phyloP scores from a whole-genome alignment of 2,797 vertebrate genomes.

The Knipowitschia caucasica region DNA sequence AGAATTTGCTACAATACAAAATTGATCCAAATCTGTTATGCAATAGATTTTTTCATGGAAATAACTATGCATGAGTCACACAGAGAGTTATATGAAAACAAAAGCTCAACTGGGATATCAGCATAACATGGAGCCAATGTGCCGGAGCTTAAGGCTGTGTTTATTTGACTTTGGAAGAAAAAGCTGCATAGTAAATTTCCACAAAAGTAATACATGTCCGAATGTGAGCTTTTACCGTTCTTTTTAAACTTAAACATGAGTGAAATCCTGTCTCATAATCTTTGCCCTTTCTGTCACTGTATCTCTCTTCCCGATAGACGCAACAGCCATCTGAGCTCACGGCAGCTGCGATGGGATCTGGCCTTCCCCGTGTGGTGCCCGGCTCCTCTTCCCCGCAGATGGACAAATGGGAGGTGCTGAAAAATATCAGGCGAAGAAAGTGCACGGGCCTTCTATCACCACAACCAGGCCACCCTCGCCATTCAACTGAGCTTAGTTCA shows the following conservation, averaged over 20 bases:
- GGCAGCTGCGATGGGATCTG: conserved; percentile 64
- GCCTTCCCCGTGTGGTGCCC: conserved; percentile 47
- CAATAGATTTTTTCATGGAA: too few relatives aligned
- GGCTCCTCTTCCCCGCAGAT: conserved; percentile 42
- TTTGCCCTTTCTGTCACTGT: conserved; percentile 56
- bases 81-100: too few relatives aligned
- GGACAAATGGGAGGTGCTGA: conserved; percentile 31
- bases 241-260: background rate
- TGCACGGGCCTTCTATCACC: conserved; percentile 47
- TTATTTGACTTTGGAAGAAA: background rate
- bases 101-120: too few relatives aligned
- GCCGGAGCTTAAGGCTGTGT: too few relatives aligned
- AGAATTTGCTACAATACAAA: too few relatives aligned
- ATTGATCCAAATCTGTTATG: too few relatives aligned
- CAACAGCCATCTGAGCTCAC: conserved; percentile 44
- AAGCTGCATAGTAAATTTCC: background rate
- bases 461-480: conserved; percentile 22
- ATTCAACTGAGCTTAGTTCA: conserved; percentile 56
- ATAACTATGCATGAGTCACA: too few relatives aligned
- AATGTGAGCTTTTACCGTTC: background rate
- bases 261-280: conserved; percentile 25
- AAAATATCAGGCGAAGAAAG: conserved; percentile 42
- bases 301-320: conserved; percentile 52
- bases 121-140: too few relatives aligned
- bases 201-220: too few relatives aligned